Percentiles rank a stretch among this genome's conserved stretches.
phyloP scores from a whole-genome alignment of 2,888 invertebrate genomes.

The Diadromus collaris region DNA sequence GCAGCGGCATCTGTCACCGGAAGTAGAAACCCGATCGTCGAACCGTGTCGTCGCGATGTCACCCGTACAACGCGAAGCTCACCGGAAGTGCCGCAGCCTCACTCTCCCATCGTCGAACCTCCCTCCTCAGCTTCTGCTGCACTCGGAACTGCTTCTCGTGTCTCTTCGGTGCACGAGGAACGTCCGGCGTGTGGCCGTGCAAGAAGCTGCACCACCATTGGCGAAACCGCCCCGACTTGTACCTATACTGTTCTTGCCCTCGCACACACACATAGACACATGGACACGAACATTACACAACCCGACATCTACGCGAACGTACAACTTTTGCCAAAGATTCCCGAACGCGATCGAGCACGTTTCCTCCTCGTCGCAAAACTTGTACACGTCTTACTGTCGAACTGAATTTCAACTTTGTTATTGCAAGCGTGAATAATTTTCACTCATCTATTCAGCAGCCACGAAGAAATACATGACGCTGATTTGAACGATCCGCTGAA shows the following conservation, averaged over 20 bases:
- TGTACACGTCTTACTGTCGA: slow-evolving; percentile 48
- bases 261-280: slow-evolving; percentile 18
- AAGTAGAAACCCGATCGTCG: slow-evolving; percentile 66
- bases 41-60: slow-evolving; percentile 63
- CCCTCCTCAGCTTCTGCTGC: slow-evolving; percentile 39
- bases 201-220: slow-evolving; percentile 31
- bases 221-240: slow-evolving; percentile 23
- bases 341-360: slow-evolving; percentile 44
- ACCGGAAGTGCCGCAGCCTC: slow-evolving; percentile 56
- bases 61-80: slow-evolving; percentile 50
- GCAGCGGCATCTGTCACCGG: slow-evolving; percentile 64
- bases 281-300: slow-evolving; percentile 2
- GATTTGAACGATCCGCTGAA: neutral
- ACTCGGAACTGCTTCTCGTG: slow-evolving; percentile 44
- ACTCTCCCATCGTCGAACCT: slow-evolving; percentile 15
- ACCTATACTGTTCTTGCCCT: slow-evolving; percentile 26
- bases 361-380: slow-evolving; percentile 57
- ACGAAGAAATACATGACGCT: neutral
- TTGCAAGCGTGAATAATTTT: slow-evolving; percentile 47
- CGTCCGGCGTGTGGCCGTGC: slow-evolving; percentile 35
- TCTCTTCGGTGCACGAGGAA: slow-evolving; percentile 47
- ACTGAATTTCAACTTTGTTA: slow-evolving; percentile 41
- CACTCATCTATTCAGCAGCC: slow-evolving; percentile 11
- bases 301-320: slow-evolving; percentile 9
- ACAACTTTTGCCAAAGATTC: slow-evolving; percentile 60